Base-by-base conservation (phyloP, 2,797 vertebrate genomes). In the Chromobotia macracanthus region DNA sequence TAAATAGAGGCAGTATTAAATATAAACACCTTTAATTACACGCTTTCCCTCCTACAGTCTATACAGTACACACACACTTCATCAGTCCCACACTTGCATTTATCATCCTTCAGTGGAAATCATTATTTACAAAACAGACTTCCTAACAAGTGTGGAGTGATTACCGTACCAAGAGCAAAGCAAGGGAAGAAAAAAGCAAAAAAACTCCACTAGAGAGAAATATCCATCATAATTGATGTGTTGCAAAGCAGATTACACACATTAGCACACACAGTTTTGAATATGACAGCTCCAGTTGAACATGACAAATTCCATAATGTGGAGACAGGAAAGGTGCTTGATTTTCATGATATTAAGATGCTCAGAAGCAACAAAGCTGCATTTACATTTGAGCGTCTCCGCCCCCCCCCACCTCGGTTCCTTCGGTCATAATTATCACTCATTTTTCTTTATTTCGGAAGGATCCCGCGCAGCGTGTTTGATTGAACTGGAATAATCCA, bases 161-260 rank as follows among this genome's bases (percentile, higher is more conserved):
- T 94, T 93, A 91, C 23, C 15, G 23, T 28, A 25, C 89, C 89
- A 89, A 90, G 87, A 90, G 89, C 88, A 55, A 90, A 83, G 91
- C 87, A 87, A 83, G 83, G 88, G 75, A 77, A 89, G 90, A 11
- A 44, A 41, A 68, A 71, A 44, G 88, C 87, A 87, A 88, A 89
- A 88, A 89, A 90, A 91, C 87, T 87, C 72, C 35, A 19, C 88
- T 61, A 81, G 88, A 81, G 88, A 90, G 91, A 90, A 92, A 91
- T 92, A 94, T 94, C 92, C 92, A 92, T 94, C 93, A 95, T 94
- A 93, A 95, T 92, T 93, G 93, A 95, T 94, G 94, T 94, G 93
- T 95, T 93, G 92, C 92, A 92, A 93, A 95, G 92, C 94, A 94
- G 94, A 95, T 95, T 94, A 95, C 92, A 94, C 94, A 95, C 92